phyloP scores from a whole-genome alignment of 2,113 vertebrate species.

The Platanista minor region DNA sequence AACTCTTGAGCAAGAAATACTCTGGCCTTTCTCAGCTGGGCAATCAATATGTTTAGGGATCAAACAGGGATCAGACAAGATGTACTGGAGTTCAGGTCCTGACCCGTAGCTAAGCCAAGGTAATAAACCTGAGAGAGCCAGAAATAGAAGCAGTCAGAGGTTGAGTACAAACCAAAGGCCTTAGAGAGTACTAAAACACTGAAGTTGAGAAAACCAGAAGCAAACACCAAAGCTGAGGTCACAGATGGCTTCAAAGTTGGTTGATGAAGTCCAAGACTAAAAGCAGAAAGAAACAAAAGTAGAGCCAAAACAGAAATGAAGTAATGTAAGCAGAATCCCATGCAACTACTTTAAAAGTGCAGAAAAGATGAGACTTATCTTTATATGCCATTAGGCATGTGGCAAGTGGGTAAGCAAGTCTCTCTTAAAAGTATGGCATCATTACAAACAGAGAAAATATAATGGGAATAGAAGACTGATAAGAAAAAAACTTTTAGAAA shows the following conservation, averaged over 20 bases:
- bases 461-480: neutral
- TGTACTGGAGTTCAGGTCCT: neutral
- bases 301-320: neutral
- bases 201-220: slow-evolving; percentile 7
- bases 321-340: neutral
- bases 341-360: neutral
- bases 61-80: slow-evolving; percentile 7
- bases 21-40: neutral
- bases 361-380: neutral
- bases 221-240: neutral
- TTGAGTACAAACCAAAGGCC: neutral
- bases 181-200: neutral
- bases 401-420: neutral
- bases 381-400: neutral
- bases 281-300: neutral
- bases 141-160: slow-evolving; percentile 1
- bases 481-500: neutral
- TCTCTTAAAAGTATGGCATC: neutral
- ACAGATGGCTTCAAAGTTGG: neutral
- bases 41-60: neutral
- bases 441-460: neutral
- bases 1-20: neutral
- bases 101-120: neutral
- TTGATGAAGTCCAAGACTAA: neutral
- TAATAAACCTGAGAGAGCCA: slow-evolving; percentile 4